These are phyloP conservation scores for Machaerirhynchus nigripectus DNA, from an alignment of 2,113 vertebrate species.

Conservation along the genomic window DNA sequence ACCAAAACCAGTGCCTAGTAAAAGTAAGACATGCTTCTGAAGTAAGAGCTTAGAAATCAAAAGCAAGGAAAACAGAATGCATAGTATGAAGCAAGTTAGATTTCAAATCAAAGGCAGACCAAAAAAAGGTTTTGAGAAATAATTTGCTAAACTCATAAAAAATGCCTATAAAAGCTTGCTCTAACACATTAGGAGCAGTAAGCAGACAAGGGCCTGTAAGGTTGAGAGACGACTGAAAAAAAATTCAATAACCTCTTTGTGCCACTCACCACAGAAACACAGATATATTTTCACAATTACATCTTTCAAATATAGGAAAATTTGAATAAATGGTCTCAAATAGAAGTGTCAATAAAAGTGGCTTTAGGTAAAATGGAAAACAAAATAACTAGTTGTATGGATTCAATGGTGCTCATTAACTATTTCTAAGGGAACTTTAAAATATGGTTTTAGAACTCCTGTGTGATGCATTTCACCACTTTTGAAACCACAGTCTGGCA, in stretches of 20 bases:
- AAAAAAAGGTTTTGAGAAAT: not conserved
- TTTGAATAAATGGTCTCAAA: not conserved
- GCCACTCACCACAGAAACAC: not conserved
- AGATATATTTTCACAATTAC: not conserved
- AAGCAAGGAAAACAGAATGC: not conserved
- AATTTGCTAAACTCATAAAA: not conserved
- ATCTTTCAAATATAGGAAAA: not conserved
- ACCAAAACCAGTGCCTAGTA: not conserved
- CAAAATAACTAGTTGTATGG: not conserved
- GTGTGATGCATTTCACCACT: not conserved
- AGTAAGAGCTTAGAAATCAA: not conserved
- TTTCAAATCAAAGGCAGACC: not conserved
- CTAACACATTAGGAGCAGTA: not conserved
- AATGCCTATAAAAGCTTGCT: not conserved
- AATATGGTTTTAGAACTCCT: not conserved
- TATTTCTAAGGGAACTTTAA: not conserved
- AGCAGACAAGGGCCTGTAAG: not conserved
- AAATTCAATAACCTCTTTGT: not conserved
- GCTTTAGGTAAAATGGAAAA: not conserved
- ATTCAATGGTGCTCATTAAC: not conserved
- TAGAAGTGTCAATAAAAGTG: not conserved
- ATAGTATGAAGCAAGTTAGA: not conserved
- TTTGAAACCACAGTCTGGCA: not conserved
- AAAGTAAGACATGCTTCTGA: not conserved
- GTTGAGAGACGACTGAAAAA: not conserved